Percentiles rank a stretch among this genome's conserved stretches.
phyloP scores from a whole-genome alignment of 2,888 invertebrate genomes.

The Trachelus tabidus region DNA sequence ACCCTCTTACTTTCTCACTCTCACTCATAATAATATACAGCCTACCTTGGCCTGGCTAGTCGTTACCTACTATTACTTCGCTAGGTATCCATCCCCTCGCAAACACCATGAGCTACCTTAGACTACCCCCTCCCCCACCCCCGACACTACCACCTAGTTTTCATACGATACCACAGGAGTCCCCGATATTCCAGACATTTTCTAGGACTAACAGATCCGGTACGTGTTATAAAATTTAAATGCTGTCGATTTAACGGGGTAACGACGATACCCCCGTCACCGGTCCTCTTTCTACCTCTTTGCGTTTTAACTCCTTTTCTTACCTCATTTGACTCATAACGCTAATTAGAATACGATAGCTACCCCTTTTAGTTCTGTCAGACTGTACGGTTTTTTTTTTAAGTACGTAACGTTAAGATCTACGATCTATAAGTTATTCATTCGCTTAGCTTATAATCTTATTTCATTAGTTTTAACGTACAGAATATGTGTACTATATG shows the following conservation, averaged over 20 bases:
- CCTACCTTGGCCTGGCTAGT: background rate
- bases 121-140: background rate
- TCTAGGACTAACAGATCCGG: background rate
- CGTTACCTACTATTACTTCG: background rate
- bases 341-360: background rate
- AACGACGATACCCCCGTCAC: background rate
- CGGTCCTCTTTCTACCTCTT: background rate
- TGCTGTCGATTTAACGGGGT: background rate
- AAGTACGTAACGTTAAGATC: background rate
- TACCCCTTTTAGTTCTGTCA: background rate
- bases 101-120: background rate
- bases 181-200: background rate
- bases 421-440: background rate
- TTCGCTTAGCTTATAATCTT: background rate
- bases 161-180: background rate
- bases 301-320: background rate
- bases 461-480: background rate
- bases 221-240: background rate
- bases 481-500: background rate
- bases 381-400: background rate
- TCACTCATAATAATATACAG: background rate
- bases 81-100: background rate
- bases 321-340: background rate
- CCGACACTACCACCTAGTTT: background rate
- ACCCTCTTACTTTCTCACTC: background rate